phyloP scores from a whole-genome alignment of 2,888 invertebrate species.

The Ormyrus pomaceus region DNA sequence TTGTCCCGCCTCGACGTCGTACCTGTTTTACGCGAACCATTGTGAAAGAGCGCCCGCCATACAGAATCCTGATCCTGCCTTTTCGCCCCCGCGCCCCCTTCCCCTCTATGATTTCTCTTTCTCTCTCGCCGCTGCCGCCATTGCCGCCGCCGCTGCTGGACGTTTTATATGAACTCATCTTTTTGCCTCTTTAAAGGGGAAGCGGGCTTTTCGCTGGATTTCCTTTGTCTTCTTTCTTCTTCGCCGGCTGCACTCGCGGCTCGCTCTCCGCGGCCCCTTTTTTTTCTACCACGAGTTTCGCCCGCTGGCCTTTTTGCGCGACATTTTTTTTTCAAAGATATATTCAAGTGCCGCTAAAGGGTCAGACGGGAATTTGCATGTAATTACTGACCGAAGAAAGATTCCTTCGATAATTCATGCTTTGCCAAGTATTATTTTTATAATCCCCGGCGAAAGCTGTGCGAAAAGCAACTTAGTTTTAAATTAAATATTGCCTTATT shows the following conservation, averaged over 20 bases:
- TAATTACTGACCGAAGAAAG: too few species aligned
- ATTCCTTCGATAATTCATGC: too few species aligned
- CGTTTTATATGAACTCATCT: slow-evolving; percentile 36
- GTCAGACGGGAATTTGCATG: not conserved
- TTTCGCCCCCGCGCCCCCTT: slow-evolving; percentile 13
- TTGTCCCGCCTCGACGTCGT: slow-evolving; percentile 57
- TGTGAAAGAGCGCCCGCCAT: slow-evolving; percentile 56
- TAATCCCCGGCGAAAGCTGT: too few species aligned
- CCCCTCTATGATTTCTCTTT: slow-evolving; percentile 45
- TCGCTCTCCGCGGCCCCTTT: not conserved
- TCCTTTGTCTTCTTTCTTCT: not conserved
- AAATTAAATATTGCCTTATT: too few species aligned
- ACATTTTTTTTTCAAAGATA: slow-evolving; percentile 16
- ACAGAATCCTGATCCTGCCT: slow-evolving; percentile 52
- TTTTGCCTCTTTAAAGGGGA: slow-evolving; percentile 7
- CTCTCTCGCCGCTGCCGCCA: not conserved
- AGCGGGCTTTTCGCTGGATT: slow-evolving; percentile 13
- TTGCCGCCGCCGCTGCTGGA: slow-evolving; percentile 49
- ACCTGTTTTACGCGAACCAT: slow-evolving; percentile 65
- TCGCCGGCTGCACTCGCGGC: not conserved
- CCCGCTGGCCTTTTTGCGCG: not conserved
- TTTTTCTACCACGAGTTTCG: not conserved
- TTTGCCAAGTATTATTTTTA: too few species aligned
- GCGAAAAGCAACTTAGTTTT: too few species aligned
- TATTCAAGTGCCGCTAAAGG: not conserved